Evolutionary conservation across 2,888 invertebrate genomes (phyloP), one percentile per base, ranked within the genome.

Genomic region (Orthonychiurus folsomi): DNA sequence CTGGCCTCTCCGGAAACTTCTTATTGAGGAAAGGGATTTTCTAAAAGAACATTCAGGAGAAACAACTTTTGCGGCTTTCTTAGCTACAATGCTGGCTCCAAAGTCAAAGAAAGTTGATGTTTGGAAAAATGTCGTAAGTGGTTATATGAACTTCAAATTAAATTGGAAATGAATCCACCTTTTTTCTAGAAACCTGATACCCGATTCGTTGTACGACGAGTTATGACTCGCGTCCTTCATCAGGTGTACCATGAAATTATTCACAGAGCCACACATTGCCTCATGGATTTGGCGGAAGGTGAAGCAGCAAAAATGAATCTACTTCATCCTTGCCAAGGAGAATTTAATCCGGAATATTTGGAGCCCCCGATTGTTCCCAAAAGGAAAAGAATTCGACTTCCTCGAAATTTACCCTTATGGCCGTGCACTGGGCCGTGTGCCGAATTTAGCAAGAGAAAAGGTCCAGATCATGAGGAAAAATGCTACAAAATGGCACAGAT

Each of bases 361-460:
- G 37, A 59, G 20, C n/a, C 25, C 1, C 64, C 64, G 1, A n/a
- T 26, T 1, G 9, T 50, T 27, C 28, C 57, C 1, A 20, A 3
- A 21, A 27, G 58, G 25, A 3, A 55, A n/a, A 18, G 50, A 20
- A 37, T 57, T 5, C 26, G 58, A 27, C 50, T 61, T 27, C 27
- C n/a, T 3, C 54, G 61, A 5, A 37, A 52, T 2, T 27, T 24
- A 56, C 61, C 61, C 2, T 9, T 24, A 2, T 61, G 47, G 18
- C 61, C 64, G 9, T 61, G 60, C 23, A 53, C 28, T 27, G 63
- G 63, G 3, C 63, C 60, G 1, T 63, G 63, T 28, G 56, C 60
- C 2, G 24, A 60, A 50, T 63, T 60, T 53, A 37, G n/a, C n/a
- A n/a, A n/a, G n/a, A n/a, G 55, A 5, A 52, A n/a, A 52, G 55